Evolutionary conservation across 2,113 vertebrate genomes (phyloP), one percentile per base, ranked within the genome.

Genomic region (Plotosus lineatus): DNA sequence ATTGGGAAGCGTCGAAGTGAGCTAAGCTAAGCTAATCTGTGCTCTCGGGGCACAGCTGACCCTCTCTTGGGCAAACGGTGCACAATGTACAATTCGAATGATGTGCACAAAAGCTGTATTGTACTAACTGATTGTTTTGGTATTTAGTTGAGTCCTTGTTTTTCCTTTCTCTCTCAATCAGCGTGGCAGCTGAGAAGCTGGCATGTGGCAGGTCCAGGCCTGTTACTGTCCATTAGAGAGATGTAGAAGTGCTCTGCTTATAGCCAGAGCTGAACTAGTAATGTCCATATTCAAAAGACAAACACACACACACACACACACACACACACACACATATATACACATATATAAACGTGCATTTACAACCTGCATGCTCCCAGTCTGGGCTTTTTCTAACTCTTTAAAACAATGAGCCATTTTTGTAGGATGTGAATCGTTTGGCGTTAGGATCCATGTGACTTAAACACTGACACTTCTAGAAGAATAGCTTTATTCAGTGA

Each of bases 401-500:
- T 83, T 80, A 79, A 83, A 86, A 77, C 73, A 81, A 83, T 68
- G 78, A 78, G 77, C 77, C 87, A 88, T 89, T 81, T 89, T 85
- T 75, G 73, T 90, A 85, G 68, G 85, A 68, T 82, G 89, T 87
- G 85, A 89, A 89, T 87, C 81, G 81, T 83, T 85, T 74, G 85
- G 84, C 82, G 82, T 89, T 89, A 86, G 88, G 84, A 81, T 79
- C 80, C 86, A 89, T 86, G 74, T 85, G 82, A 90, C 81, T 89
- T 85, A 86, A 85, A 87, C 83, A 85, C 78, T 79, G 85, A 87
- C 75, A 86, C 85, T 31, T 79, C 82, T 86, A 88, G 86, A 85
- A 84, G 65, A 84, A 87, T 85, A 88, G 86, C 86, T 88, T 90
- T 88, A 87, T 83, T 84, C 84, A 85, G 82, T 76, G 65, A 85